Evolutionary conservation across 2,113 vertebrate genomes (phyloP), one percentile per base, ranked within the genome.

Genomic region (Pavo muticus): DNA sequence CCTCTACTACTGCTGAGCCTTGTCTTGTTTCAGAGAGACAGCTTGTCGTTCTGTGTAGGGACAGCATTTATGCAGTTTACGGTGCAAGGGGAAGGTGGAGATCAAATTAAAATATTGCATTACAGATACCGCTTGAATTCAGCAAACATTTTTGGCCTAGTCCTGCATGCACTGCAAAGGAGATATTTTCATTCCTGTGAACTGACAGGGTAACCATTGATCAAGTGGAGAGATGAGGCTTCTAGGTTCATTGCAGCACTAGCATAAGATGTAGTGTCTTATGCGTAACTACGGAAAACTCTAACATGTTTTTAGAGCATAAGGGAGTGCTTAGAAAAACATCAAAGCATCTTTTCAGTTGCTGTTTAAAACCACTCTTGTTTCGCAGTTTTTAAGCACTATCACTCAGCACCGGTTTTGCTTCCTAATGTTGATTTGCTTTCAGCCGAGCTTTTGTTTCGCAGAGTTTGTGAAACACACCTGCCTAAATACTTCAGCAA

Each of bases 391-490:
- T 95, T 94, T 90, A 92, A 87, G 87, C 84, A 93, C 96, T 97
- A 96, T 97, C 96, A 95, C 81, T 95, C 94, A 95, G 84, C 89
- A 91, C 70, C 85, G 73, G 70, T 97, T 97, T 97, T 97, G 86
- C 88, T 97, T 97, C 86, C 91, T 90, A 97, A 68, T 94, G 88
- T 76, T 95, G 92, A 93, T 93, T 93, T 96, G 84, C 74, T 97
- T 95, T 93, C 81, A 96, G 96, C 82, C 93, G 90, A 96, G 86
- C 35, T 65, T 93, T 54, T 95, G 76, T 95, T 96, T 97, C 95
- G 88, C 64, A 96, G 96, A 93, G 56, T 72, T 84, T 88, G 84
- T 88, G 87, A 96, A 97, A 96, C 79, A 39, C 87, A 96, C 86
- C 87, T 97, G 95, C 86, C 95, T 82, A 52, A 94, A 89, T 52